Percentiles rank a stretch among this genome's conserved stretches.
These are phyloP conservation scores for Danio albolineatus DNA, from an alignment of 2,797 vertebrate genomes.

Conservation along the genomic window DNA sequence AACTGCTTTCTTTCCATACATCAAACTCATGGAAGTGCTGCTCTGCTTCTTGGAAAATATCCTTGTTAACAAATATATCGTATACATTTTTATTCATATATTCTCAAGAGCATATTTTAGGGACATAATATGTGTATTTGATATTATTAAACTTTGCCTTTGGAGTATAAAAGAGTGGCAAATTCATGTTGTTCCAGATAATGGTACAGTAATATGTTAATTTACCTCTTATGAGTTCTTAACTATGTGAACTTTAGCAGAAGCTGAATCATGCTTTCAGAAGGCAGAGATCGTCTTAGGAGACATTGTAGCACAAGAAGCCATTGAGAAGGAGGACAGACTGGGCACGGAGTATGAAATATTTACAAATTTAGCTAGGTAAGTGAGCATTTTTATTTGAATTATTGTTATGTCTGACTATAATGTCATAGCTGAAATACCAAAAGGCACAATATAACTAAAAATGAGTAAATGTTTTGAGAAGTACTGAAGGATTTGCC, in stretches of 20 bases:
- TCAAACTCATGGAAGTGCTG: slow-evolving; percentile 69
- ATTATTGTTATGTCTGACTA: background rate
- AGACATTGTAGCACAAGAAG: slow-evolving; percentile 69
- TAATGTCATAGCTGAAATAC: background rate
- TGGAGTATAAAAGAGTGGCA: background rate
- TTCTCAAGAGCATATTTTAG: background rate
- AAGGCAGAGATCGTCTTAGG: slow-evolving; percentile 71
- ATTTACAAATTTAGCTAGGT: slow-evolving; percentile 75
- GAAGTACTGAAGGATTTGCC: background rate
- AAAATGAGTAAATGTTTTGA: background rate
- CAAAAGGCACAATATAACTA: background rate
- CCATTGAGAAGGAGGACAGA: slow-evolving; percentile 72
- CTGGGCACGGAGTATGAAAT: slow-evolving; percentile 70
- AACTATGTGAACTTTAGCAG: slow-evolving; percentile 70
- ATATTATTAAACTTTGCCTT: background rate
- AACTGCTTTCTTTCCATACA: slow-evolving; percentile 64
- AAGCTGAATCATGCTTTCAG: slow-evolving; percentile 71
- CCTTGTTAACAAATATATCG: slow-evolving; percentile 51
- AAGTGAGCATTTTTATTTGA: background rate
- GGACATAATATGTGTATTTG: background rate
- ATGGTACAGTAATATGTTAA: background rate
- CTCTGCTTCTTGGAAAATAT: slow-evolving; percentile 70
- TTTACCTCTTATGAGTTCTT: slow-evolving; percentile 63
- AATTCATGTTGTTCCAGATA: background rate
- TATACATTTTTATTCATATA: background rate